Evolutionary conservation across 2,888 invertebrate genomes (phyloP), one percentile per base, ranked within the genome.

Genomic region (Carcina quercana): DNA sequence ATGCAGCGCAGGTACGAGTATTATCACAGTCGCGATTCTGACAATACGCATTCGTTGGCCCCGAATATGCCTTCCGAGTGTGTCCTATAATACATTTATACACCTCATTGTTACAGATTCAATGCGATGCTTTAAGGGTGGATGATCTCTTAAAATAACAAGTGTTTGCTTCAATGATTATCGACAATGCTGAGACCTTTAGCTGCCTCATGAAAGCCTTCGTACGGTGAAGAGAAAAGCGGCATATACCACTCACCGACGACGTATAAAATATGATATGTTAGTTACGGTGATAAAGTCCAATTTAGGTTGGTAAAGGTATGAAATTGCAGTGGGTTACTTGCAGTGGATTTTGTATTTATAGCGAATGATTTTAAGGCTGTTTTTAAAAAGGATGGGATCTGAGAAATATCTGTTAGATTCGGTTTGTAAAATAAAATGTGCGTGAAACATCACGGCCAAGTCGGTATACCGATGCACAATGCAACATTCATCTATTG

Each of bases 121-220:
- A 74, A 74, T 71, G 70, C 54, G 58, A 69, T 68, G 64, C 80
- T 69, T 76, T 76, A 76, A 74, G 75, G 80, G 65, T 79, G 79
- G 83, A 82, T 83, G 84, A 84, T 83, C 84, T 79, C 82, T 82
- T 80, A 82, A 83, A 84, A 84, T 84, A 84, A 83, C 84, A 83
- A 84, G 84, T 84, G 84, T 83, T 83, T 84, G 84, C 84, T 84
- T 82, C 79, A 82, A 70, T 80, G 84, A 83, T 84, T 84, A 83
- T 69, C 74, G 65, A 84, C 83, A 84, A 84, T 79, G 63, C 68
- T 53, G 57, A 67, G 66, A 78, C 79, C 76, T 82, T 80, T 82
- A 72, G 78, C 78, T 66, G 80, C 79, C 78, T 58, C 61, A 73
- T 75, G 67, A 75, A 78, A 75, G 72, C 78, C 75, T 78, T 52